phyloP scores from a whole-genome alignment of 1,140 invertebrate species.

The Megalonaias nervosa region DNA sequence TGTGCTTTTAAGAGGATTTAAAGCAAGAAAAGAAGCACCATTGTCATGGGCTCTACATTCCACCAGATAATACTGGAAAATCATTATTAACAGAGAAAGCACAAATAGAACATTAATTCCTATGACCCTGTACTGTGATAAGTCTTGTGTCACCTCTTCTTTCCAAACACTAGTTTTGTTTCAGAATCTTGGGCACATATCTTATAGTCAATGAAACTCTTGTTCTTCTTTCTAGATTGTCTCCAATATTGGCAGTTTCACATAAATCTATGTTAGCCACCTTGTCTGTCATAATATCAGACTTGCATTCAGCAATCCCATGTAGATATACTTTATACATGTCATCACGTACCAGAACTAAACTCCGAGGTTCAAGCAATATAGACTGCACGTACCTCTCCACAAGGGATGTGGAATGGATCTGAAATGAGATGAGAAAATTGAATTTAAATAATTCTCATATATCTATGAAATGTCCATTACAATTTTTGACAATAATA shows the following conservation, averaged over 20 bases:
- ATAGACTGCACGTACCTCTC: slow-evolving; percentile 75
- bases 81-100: background rate
- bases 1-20: no score
- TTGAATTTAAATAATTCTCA: no score
- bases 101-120: background rate
- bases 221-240: slow-evolving; percentile 77
- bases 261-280: slow-evolving; percentile 78
- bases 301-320: slow-evolving; percentile 85
- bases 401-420: slow-evolving; percentile 46
- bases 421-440: slow-evolving; percentile 23
- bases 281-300: slow-evolving; percentile 80
- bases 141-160: slow-evolving; percentile 38
- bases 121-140: background rate
- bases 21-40: no score
- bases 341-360: slow-evolving; percentile 87
- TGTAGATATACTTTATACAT: slow-evolving; percentile 91
- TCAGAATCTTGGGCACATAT: slow-evolving; percentile 91
- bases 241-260: slow-evolving; percentile 43
- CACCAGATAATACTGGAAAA: no score
- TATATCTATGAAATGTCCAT: no score
- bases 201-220: slow-evolving; percentile 94
- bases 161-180: slow-evolving; percentile 73
- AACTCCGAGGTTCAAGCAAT: slow-evolving; percentile 88
- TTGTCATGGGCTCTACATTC: no score
- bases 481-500: no score